These are phyloP conservation scores for Zonotrichia leucophrys DNA, from an alignment of 2,113 vertebrate genomes.

Conservation along the genomic window DNA sequence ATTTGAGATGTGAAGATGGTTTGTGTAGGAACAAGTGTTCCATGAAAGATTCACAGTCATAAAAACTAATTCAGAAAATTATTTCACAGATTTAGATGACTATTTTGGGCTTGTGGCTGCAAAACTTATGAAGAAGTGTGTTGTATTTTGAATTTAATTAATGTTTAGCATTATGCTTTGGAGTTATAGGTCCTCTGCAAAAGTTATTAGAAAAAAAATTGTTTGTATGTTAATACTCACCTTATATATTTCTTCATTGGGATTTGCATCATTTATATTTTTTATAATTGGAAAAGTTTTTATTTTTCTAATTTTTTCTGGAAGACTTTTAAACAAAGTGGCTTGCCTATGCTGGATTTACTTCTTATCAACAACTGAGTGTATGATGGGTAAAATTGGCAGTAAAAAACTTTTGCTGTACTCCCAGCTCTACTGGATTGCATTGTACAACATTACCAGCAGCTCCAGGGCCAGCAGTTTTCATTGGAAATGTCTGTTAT, in stretches of 20 bases:
- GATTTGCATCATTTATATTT: not conserved
- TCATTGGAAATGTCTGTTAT: not conserved
- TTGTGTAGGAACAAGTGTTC: not conserved
- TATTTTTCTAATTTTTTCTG: not conserved
- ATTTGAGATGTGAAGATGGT: not conserved
- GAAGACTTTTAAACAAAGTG: not conserved
- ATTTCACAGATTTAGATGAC: not conserved
- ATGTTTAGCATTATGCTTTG: not conserved
- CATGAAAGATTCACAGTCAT: not conserved
- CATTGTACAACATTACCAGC: not conserved
- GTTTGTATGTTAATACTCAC: not conserved
- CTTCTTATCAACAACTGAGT: not conserved
- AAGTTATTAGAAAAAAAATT: not conserved
- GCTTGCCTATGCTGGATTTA: not conserved
- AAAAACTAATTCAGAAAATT: not conserved
- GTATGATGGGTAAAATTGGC: not conserved
- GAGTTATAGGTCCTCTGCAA: not conserved
- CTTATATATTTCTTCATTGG: not conserved
- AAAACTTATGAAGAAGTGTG: accelerated
- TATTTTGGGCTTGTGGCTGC: not conserved
- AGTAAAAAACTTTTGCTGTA: not conserved
- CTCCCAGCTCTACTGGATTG: not conserved
- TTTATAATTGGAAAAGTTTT: not conserved
- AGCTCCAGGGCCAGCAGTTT: not conserved
- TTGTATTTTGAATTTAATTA: not conserved